phyloP scores from a whole-genome alignment of 2,797 vertebrate genomes.

The Phoxinus dragarum region DNA sequence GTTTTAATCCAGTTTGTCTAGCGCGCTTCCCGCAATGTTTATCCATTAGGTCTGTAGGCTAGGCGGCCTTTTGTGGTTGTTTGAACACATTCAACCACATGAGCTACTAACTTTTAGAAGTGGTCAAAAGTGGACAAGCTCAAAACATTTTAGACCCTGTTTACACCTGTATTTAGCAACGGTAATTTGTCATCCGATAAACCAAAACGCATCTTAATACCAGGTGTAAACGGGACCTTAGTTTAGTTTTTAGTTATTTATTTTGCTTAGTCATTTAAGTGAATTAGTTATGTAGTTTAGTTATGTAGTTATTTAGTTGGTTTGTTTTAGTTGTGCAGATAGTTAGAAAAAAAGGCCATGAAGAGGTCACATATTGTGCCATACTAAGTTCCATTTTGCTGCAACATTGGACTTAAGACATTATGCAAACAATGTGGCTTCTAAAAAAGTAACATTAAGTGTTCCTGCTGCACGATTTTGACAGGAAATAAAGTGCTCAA shows the following conservation, averaged over 20 bases:
- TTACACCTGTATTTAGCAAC: too few relatives aligned
- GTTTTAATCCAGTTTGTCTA: too few relatives aligned
- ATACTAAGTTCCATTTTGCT: not conserved
- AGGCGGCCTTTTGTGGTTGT: too few relatives aligned
- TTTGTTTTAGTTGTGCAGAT: not conserved
- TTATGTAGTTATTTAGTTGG: not conserved
- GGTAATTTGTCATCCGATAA: too few relatives aligned
- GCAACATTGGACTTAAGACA: not conserved
- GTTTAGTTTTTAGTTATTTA: not conserved
- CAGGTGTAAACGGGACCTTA: too few relatives aligned
- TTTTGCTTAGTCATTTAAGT: not conserved
- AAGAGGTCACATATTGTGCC: not conserved
- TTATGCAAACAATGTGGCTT: not conserved
- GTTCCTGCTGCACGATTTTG: constrained; percentile 9
- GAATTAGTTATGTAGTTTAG: not conserved
- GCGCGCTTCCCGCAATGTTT: too few relatives aligned
- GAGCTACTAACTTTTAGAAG: too few relatives aligned
- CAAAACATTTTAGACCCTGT: too few relatives aligned
- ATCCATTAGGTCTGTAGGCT: too few relatives aligned
- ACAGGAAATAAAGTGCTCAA: constrained; percentile 93
- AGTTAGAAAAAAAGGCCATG: not conserved
- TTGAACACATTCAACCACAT: too few relatives aligned
- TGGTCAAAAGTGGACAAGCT: not conserved
- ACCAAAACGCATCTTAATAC: too few relatives aligned
- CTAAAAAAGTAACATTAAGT: not conserved